phyloP scores from a whole-genome alignment of 1,140 invertebrate species.

The Drosophila lini region DNA sequence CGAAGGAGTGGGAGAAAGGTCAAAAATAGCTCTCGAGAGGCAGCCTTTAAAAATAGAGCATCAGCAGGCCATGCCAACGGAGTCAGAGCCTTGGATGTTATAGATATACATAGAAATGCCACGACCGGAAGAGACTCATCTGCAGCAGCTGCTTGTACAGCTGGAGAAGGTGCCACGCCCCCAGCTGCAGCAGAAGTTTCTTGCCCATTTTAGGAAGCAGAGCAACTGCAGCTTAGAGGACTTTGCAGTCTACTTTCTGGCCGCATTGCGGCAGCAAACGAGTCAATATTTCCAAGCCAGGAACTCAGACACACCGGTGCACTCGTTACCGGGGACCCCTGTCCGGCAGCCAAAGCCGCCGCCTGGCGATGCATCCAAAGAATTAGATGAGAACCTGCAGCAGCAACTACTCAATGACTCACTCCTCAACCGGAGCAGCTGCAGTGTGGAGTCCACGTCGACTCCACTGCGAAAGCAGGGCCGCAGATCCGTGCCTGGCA shows the following conservation, averaged over 20 bases:
- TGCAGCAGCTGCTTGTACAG: slow-evolving; percentile 47
- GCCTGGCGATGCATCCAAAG: slow-evolving; percentile 4
- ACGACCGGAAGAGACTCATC: slow-evolving; percentile 44
- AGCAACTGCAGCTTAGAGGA: slow-evolving; percentile 64
- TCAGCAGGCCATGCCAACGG: slow-evolving; percentile 9
- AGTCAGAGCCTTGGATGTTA: slow-evolving; percentile 1
- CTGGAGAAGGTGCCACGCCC: slow-evolving; percentile 38
- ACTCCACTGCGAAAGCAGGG: slow-evolving; percentile 30
- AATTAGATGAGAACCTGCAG: slow-evolving; percentile 37
- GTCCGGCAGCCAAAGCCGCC: slow-evolving; percentile 27
- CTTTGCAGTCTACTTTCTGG: slow-evolving; percentile 75
- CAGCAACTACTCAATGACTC: slow-evolving; percentile 42
- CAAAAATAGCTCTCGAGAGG: slow-evolving; percentile 37
- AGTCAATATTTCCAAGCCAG: slow-evolving; percentile 55
- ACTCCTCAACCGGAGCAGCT: slow-evolving; percentile 16
- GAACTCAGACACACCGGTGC: slow-evolving; percentile 48
- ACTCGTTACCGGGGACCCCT: slow-evolving; percentile 57
- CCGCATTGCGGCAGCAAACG: slow-evolving; percentile 68
- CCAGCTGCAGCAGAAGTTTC: slow-evolving; percentile 47
- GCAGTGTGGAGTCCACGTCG: slow-evolving; percentile 24
- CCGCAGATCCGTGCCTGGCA: slow-evolving; percentile 39
- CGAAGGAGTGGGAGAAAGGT: slow-evolving; percentile 20
- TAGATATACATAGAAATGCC: slow-evolving; percentile 19
- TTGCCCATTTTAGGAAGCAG: slow-evolving; percentile 29
- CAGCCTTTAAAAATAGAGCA: slow-evolving; percentile 20